Evolutionary conservation across 2,113 vertebrate genomes (phyloP).

Genomic region (Salvelinus namaycush): DNA sequence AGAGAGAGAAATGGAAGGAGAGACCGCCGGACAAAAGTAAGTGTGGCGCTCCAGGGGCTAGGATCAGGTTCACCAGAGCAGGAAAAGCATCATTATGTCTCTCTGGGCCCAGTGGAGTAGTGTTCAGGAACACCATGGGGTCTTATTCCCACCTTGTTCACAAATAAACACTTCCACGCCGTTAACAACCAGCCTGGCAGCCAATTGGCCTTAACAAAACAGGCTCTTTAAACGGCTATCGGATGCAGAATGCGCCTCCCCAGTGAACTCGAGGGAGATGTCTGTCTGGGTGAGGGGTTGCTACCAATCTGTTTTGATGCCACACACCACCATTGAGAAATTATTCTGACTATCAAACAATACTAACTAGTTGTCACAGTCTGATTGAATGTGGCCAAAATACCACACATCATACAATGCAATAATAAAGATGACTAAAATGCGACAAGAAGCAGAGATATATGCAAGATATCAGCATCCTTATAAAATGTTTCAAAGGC

Average conservation of each 20-base stretch:
- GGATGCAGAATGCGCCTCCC: neutral
- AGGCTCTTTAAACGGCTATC: constrained; percentile 2
- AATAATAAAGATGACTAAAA: no score
- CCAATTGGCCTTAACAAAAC: constrained; percentile 15
- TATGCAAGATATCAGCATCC: no score
- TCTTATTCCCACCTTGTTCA: constrained; percentile 19
- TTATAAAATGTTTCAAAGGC: no score
- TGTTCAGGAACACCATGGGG: constrained; percentile 16
- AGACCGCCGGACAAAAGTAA: constrained; percentile 33
- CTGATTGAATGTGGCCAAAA: no score
- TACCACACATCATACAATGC: no score
- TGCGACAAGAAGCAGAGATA: no score
- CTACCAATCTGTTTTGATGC: neutral
- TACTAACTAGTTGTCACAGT: no score
- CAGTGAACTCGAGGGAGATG: neutral
- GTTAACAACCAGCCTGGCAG: constrained; percentile 18
- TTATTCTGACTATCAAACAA: neutral
- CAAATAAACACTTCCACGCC: constrained; percentile 55
- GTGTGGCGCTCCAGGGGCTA: constrained; percentile 51
- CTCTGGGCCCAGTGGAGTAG: constrained; percentile 24
- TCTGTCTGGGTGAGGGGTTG: neutral
- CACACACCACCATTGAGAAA: neutral
- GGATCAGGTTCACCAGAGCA: constrained; percentile 60
- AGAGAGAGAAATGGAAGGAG: neutral
- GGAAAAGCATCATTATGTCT: constrained; percentile 66